Conservation (phyloP, 2,113 vertebrate species). For the Mesembrinibis cayennensis region DNA sequence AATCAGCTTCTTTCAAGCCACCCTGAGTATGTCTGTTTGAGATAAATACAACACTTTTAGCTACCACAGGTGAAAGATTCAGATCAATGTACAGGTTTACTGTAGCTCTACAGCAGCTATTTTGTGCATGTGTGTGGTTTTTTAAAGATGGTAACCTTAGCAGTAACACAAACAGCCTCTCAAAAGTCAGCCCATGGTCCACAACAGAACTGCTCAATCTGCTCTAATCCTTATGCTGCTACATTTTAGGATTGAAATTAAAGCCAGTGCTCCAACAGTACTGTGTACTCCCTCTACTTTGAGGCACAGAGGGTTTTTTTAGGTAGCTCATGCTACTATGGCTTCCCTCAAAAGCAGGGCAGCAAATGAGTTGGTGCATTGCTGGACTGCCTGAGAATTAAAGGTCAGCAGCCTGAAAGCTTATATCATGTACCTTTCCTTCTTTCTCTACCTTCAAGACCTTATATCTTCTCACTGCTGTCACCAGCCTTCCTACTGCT, state of each 20-base stretch:
- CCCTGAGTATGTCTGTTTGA: not conserved
- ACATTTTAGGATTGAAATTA: not conserved
- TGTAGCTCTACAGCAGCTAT: not conserved
- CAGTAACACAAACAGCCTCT: not conserved
- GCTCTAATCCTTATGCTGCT: not conserved
- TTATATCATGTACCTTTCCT: not conserved
- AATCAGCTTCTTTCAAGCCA: not conserved
- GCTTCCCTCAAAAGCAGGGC: not conserved
- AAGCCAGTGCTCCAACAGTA: not conserved
- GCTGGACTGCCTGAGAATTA: not conserved
- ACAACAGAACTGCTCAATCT: not conserved
- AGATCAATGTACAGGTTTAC: not conserved
- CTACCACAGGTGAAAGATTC: not conserved
- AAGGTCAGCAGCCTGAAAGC: not conserved
- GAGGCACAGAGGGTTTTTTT: not conserved
- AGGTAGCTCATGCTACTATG: not conserved
- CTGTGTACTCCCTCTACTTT: not conserved
- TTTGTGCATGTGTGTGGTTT: not conserved
- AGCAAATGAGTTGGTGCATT: not conserved
- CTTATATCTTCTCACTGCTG: not conserved
- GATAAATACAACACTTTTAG: not conserved
- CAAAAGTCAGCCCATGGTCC: not conserved
- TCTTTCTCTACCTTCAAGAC: not conserved
- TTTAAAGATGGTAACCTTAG: not conserved
- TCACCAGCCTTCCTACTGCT: not conserved